These are phyloP conservation scores for Orchesellides sinensis DNA, from an alignment of 2,888 invertebrate genomes.

Conservation along the genomic window DNA sequence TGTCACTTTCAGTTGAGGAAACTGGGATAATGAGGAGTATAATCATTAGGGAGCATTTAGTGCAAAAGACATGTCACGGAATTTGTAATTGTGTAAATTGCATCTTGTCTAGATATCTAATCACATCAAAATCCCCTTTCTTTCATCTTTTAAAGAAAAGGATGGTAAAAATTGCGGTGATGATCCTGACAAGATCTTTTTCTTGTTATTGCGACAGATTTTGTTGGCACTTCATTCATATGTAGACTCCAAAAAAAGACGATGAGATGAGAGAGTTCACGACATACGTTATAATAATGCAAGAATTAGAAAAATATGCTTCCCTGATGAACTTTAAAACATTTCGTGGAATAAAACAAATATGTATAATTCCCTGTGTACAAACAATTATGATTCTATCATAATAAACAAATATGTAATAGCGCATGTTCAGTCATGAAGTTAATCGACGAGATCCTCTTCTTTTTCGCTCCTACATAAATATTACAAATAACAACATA, in stretches of 20 bases:
- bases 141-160: constrained; percentile 27
- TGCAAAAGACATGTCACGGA: constrained; percentile 52
- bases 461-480: not conserved
- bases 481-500: not conserved
- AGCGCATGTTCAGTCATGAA: not conserved
- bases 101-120: too few relatives aligned
- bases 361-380: not conserved
- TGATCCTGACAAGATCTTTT: constrained; percentile 31
- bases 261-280: not conserved
- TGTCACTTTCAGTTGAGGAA: constrained; percentile 37
- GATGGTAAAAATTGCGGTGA: not conserved
- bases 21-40: constrained; percentile 37
- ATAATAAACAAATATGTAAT: constrained; percentile 29
- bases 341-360: not conserved
- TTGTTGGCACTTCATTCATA: constrained; percentile 45
- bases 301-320: not conserved
- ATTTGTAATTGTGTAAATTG: constrained; percentile 33
- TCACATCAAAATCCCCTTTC: constrained; percentile 29
- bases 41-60: constrained; percentile 50
- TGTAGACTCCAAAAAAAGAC: not conserved
- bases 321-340: constrained; percentile 19
- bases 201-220: constrained; percentile 51
- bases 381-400: constrained; percentile 33
- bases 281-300: not conserved
- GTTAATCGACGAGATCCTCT: not conserved